These are phyloP conservation scores for Drosophila auraria DNA, from an alignment of 1,140 invertebrate species.

Conservation along the genomic window DNA sequence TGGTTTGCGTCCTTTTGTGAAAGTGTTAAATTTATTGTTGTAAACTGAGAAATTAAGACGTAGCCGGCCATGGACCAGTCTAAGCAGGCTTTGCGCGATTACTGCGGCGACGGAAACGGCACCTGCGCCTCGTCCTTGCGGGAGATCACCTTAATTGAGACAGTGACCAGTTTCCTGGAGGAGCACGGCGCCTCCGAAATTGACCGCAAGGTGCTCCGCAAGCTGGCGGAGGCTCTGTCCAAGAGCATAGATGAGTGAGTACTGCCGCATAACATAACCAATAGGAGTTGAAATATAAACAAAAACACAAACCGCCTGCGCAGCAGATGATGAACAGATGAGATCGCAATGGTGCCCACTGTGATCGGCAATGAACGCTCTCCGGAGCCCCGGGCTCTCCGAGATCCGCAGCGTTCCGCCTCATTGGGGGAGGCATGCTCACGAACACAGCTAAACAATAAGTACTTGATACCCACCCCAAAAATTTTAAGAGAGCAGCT, in stretches of 20 bases:
- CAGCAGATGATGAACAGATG: conserved; percentile 31
- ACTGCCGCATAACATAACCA: background rate
- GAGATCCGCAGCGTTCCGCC: conserved; percentile 22
- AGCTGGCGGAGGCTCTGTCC: conserved; percentile 68
- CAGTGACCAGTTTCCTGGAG: conserved; percentile 70
- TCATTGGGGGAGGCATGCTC: conserved; percentile 32
- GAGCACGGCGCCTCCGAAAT: conserved; percentile 71
- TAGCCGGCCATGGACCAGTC: conserved; percentile 54
- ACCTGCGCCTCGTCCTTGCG: conserved; percentile 65
- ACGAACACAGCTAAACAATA: background rate
- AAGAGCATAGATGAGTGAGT: conserved; percentile 73
- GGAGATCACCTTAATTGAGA: conserved; percentile 71
- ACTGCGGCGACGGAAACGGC: conserved; percentile 42
- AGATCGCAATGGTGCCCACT: conserved; percentile 18
- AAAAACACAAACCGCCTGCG: background rate
- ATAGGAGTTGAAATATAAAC: conserved; percentile 22
- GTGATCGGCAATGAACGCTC: conserved; percentile 35
- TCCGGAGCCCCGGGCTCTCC: conserved; percentile 26
- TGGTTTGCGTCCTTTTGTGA: conserved; percentile 35
- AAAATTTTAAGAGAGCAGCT: conserved; percentile 39
- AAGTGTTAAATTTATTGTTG: conserved; percentile 27
- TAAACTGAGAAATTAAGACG: background rate
- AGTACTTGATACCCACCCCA: conserved; percentile 62
- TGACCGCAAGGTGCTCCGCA: conserved; percentile 59
- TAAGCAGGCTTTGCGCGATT: conserved; percentile 59